Conservation (phyloP, 2,113 vertebrate genomes). For the Oplegnathus fasciatus region DNA sequence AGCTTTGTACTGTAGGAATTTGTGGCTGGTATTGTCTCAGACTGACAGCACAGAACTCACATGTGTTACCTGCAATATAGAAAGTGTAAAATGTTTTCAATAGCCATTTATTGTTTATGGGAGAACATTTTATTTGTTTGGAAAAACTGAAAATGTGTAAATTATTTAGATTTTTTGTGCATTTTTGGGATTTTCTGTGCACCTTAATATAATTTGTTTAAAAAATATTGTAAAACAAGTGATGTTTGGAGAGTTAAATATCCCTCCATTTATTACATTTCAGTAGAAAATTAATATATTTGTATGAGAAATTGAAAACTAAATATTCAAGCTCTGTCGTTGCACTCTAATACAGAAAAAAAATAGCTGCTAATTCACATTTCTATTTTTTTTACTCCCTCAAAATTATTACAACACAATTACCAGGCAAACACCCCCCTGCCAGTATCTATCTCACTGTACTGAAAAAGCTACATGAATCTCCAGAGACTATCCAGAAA, state of each 20-base stretch:
- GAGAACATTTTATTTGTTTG: conserved; percentile 35
- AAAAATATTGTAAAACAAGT: conserved; percentile 8
- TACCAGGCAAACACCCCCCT: conserved; percentile 68
- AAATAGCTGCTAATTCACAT: conserved; percentile 73
- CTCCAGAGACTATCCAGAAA: conserved; percentile 73
- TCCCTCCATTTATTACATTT: conserved; percentile 39
- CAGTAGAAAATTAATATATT: conserved; percentile 29
- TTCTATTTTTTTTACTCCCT: conserved; percentile 53
- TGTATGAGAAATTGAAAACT: conserved; percentile 25
- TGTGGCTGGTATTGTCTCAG: conserved; percentile 63
- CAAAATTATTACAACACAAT: conserved; percentile 68
- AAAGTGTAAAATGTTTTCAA: conserved; percentile 28
- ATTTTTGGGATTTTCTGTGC: neutral
- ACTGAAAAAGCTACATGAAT: conserved; percentile 62
- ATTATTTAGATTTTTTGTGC: neutral
- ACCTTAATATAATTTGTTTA: conserved; percentile 19
- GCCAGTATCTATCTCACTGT: conserved; percentile 68
- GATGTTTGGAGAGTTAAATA: conserved; percentile 11
- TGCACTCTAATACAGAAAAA: conserved; percentile 66
- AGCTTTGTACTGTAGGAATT: conserved; percentile 69
- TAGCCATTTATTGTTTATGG: neutral
- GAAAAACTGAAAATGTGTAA: conserved; percentile 19
- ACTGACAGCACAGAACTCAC: conserved; percentile 67
- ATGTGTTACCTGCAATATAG: conserved; percentile 11
- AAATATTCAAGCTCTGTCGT: conserved; percentile 37